These are phyloP conservation scores for Pemphigus obesinymphae DNA, from an alignment of 1,140 invertebrate genomes.

Conservation along the genomic window DNA sequence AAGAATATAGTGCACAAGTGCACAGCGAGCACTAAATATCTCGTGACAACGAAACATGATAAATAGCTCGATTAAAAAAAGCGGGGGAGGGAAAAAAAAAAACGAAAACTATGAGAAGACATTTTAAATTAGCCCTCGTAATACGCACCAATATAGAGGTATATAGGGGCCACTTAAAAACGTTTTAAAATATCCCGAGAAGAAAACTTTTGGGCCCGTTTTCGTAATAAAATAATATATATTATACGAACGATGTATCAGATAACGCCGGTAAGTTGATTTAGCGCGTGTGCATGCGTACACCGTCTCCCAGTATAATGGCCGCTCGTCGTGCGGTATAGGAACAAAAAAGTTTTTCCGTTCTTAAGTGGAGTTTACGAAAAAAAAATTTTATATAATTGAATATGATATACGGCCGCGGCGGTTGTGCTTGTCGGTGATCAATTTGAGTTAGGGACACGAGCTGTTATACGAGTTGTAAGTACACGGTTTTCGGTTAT, in stretches of 20 bases:
- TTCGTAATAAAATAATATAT: slow-evolving; percentile 7
- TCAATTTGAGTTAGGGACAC: slow-evolving; percentile 14
- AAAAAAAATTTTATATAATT: slow-evolving; percentile 23
- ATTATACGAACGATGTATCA: slow-evolving; percentile 18
- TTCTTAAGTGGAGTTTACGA: background rate
- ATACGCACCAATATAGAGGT: background rate
- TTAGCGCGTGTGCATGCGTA: background rate
- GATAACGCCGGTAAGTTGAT: slow-evolving; percentile 18
- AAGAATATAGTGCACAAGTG: too few species aligned
- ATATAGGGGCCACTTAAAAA: background rate
- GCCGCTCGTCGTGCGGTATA: background rate
- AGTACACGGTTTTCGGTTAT: slow-evolving; percentile 11
- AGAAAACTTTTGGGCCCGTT: slow-evolving; percentile 10
- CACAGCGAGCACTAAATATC: background rate
- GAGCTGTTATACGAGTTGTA: too few species aligned
- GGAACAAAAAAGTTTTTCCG: background rate
- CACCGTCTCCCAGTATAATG: too few species aligned
- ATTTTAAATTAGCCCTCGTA: slow-evolving; percentile 4
- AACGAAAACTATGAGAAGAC: background rate
- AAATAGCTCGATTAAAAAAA: too few species aligned
- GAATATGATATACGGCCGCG: slow-evolving; percentile 15
- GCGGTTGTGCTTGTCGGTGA: slow-evolving; percentile 10
- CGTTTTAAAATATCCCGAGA: background rate
- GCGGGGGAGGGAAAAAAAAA: too few species aligned
- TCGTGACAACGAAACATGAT: background rate